Evolutionary conservation across 2,888 invertebrate species (phyloP), one percentile per base, ranked within the genome.

Genomic region (Drosophila peninsularis): DNA sequence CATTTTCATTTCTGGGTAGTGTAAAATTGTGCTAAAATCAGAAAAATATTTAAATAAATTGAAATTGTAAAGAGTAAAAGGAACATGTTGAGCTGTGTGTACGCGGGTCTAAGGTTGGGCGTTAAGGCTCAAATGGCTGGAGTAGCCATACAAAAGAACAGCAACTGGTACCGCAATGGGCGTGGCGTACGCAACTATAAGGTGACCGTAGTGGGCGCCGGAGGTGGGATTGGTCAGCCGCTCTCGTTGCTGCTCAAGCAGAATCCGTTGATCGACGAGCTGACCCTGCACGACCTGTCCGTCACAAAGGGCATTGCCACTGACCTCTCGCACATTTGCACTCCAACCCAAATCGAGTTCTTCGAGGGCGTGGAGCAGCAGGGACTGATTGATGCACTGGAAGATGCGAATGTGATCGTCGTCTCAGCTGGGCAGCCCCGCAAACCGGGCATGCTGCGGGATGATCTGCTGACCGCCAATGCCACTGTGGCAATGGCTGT

Each of bases 211-310:
- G 95, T 98, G 91, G 99, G 99, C 49, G 99, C 98, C 0, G 95
- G 96, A 78, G 99, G 99, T 57, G 99, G 99, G 55, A 99, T 99
- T 88, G 99, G 99, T 0, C 98, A 99, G 93, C 98, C 99, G 7
- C 93, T 99, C 79, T 95, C 98, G 0, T 93, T 99, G 67, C 94
- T 99, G 30, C 93, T 99, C 76, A 99, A 99, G 93, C 95, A 95
- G 80, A 97, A 97, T 88, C 96, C 97, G 1, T 92, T 96, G 66
- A 95, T 99, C 34, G 95, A 95, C 19, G 94, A 96, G 82, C 93
- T 99, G 74, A 94, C 96, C 0, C 93, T 99, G 36, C 99, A 97
- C 91, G 99, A 99, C 93, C 95, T 99, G 85, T 96, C 96, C 19
- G 95, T 96, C 90, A 97, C 98, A 21, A 96, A 96, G 14, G 99